Evolutionary conservation across 2,888 invertebrate species (phyloP), one percentile per base, ranked within the genome.

Genomic region (Drosophila imparisetae): DNA sequence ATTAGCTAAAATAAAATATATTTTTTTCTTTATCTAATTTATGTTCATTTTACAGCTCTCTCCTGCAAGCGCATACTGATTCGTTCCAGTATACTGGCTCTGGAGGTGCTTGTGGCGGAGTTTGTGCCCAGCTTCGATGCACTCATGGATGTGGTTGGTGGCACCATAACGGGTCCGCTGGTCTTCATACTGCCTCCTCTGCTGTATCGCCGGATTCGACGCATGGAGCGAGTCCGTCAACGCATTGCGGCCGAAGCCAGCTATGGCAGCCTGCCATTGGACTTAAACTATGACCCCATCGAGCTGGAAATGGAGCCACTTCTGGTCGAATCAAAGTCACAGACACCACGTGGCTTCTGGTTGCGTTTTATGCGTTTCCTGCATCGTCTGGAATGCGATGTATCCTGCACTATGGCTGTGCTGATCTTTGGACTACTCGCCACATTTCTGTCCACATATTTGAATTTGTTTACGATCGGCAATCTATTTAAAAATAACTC

Each of bases 111-210:
- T 36, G 93, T 98, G 4, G 97, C 96, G 0, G 97, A 97, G 92
- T 94, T 96, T 0, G 95, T 98, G 0, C 98, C 98, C 1, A 94
- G 96, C 76, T 98, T 98, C 90, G 97, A 98, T 86, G 94, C 97
- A 27, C 96, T 98, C 15, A 96, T 98, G 95, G 96, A 97, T 2
- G 93, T 98, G 1, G 95, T 98, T 13, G 98, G 98, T 0, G 97
- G 97, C 6, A 96, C 97, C 0, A 94, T 98, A 6, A 96, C 96
- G 0, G 97, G 97, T 0, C 96, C 98, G 0, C 93, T 98, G 15
- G 96, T 97, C 84, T 98, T 98, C 80, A 95, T 98, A 69, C 94
- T 97, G 68, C 98, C 98, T 0, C 96, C 98, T 0, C 82, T 98
- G 49, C 95, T 98, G 88, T 98, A 97, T 91, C 93, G 96, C 0